Evolutionary conservation across 2,797 vertebrate species (phyloP), one percentile per base, ranked within the genome.

Genomic region (Sebastes itinus): DNA sequence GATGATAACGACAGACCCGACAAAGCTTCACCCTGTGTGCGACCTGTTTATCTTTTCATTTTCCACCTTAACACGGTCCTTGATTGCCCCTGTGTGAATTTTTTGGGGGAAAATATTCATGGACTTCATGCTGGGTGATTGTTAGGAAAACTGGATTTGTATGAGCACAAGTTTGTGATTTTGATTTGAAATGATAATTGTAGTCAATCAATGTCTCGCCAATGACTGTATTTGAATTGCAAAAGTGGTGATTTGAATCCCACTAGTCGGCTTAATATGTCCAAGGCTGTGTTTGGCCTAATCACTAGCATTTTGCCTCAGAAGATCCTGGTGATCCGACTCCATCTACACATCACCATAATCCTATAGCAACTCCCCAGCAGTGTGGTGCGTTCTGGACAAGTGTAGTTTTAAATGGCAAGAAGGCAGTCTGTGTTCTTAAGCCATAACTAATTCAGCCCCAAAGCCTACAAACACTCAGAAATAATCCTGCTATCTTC

Each of bases 401-500:
- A 86, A 77, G 83, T 84, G 82, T 79, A 82, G 55, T 81, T 91
- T 88, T 87, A 88, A 91, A 92, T 87, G 78, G 76, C 80, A 88
- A 83, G 86, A 87, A 83, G 79, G 59, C 85, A 87, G 75, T 81
- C 87, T 93, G 83, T 94, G 87, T 94, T 93, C 90, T 84, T 93
- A 92, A 94, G 81, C 93, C 90, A 94, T 92, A 86, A 92, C 94
- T 95, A 95, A 95, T 95, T 95, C 92, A 92, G 89, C 91, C 89
- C 92, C 90, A 94, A 95, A 95, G 94, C 91, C 89, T 83, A 89
- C 92, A 94, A 94, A 96, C 93, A 94, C 93, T 93, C 91, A 78
- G 81, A 88, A 94, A 93, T 95, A 96, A 96, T 95, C 94, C 93
- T 9, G 20, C 88, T 92, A 93, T 95, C 95, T 94, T 90, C 87